phyloP scores from a whole-genome alignment of 2,113 vertebrate genomes.

The Ursus arctos region DNA sequence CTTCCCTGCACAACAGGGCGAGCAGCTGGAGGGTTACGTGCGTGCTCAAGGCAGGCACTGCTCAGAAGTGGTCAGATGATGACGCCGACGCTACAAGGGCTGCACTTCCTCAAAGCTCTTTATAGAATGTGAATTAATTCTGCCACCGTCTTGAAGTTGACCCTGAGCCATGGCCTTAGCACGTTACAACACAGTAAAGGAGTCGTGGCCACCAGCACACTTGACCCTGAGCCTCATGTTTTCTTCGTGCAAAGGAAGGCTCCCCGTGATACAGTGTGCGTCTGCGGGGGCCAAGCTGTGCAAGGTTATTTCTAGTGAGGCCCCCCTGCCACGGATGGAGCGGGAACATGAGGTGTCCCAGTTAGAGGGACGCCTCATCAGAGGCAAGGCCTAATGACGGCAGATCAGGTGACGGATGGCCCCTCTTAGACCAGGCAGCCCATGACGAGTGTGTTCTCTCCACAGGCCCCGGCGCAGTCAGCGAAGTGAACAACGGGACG shows the following conservation, averaged over 20 bases:
- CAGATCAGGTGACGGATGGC: rapidly evolving
- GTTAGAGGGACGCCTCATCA: not conserved
- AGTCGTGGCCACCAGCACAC: not conserved
- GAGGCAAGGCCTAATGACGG: not conserved
- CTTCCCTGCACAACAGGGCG: not conserved
- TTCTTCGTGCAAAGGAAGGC: not conserved
- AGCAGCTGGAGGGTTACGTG: not conserved
- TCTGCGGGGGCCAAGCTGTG: rapidly evolving
- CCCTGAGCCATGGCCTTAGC: not conserved
- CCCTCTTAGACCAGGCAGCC: not conserved
- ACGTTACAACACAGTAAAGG: not conserved
- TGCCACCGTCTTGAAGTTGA: not conserved
- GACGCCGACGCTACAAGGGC: no score
- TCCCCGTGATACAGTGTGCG: rapidly evolving
- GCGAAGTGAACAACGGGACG: conserved; percentile 93
- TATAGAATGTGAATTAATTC: not conserved
- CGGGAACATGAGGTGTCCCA: not conserved
- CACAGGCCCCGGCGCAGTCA: conserved; percentile 94
- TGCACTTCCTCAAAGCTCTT: not conserved
- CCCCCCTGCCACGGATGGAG: not conserved
- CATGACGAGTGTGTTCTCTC: conserved; percentile 20
- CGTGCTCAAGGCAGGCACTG: not conserved
- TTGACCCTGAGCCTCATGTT: not conserved
- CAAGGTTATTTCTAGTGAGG: not conserved
- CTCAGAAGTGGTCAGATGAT: not conserved